These are phyloP conservation scores for Neoniphon sammara DNA, from an alignment of 2,797 vertebrate genomes.

Conservation along the genomic window DNA sequence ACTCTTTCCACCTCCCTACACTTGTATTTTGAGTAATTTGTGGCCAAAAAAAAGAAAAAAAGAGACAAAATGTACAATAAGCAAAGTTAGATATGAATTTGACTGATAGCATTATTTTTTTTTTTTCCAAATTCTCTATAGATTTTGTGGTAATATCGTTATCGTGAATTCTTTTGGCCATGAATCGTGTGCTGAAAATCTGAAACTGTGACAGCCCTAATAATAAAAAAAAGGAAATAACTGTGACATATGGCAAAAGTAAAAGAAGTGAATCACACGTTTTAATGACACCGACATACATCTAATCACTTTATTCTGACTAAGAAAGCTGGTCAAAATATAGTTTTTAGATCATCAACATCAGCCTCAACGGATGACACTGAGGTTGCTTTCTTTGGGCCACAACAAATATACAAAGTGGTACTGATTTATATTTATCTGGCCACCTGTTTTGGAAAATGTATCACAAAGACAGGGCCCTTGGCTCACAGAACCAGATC, in stretches of 20 bases:
- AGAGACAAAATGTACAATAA: no score
- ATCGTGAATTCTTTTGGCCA: no score
- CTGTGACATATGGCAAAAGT: not conserved
- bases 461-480: slow-evolving; percentile 29
- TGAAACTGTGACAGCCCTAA: no score
- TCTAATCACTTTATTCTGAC: slow-evolving; percentile 63
- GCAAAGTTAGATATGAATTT: no score
- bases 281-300: slow-evolving; percentile 52
- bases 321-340: slow-evolving; percentile 79
- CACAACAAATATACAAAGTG: slow-evolving; percentile 34
- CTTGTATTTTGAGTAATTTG: no score
- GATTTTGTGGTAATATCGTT: no score
- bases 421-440: slow-evolving; percentile 19
- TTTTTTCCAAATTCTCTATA: no score
- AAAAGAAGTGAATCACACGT: slow-evolving; percentile 22
- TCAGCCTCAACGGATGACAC: slow-evolving; percentile 60
- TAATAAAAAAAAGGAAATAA: not conserved
- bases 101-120: no score
- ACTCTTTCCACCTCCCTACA: no score
- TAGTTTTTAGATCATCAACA: slow-evolving; percentile 64
- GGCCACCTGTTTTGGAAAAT: slow-evolving; percentile 19
- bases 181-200: no score
- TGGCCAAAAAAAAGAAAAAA: no score
- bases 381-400: slow-evolving; percentile 14
- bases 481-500: slow-evolving; percentile 20